Percentiles rank a stretch among this genome's conserved stretches.
Evolutionary conservation across 30 jellyfish, hydroid and myxozoan species (phyloP).

Genomic region (Turritopsis rubra): DNA sequence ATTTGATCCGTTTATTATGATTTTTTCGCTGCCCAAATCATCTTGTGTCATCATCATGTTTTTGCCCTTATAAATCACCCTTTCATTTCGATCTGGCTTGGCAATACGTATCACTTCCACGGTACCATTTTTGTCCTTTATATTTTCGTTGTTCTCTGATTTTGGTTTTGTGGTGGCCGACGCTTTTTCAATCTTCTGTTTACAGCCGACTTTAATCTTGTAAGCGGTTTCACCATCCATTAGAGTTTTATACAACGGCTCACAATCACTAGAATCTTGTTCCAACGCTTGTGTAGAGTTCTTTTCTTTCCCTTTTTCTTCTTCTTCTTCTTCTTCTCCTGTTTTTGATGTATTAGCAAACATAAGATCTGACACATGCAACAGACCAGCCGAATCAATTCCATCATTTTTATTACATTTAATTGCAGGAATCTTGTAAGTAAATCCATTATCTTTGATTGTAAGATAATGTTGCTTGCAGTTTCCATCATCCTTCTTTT

Average conservation of each 20-base stretch:
- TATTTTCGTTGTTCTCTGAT: background rate
- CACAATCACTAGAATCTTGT: conserved; percentile 1
- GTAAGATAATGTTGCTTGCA: conserved; percentile 18
- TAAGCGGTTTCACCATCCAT: conserved; percentile 24
- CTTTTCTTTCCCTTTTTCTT: background rate
- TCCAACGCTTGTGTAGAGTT: background rate
- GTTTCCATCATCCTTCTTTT: background rate
- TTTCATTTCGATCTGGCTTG: conserved; percentile 5
- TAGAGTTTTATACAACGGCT: conserved; percentile 18
- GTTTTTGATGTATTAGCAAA: background rate
- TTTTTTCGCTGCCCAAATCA: conserved; percentile 21
- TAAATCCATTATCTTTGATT: conserved; percentile 12
- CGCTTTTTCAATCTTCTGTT: background rate
- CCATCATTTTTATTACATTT: conserved; percentile 8
- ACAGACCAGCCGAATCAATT: conserved; percentile 1
- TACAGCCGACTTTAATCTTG: conserved; percentile 28
- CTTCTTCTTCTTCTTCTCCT: background rate
- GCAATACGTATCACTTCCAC: background rate
- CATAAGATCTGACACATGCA: background rate
- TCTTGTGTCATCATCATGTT: conserved; percentile 25
- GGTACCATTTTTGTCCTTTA: background rate
- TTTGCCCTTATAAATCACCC: conserved; percentile 13
- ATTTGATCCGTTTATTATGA: conserved; percentile 12
- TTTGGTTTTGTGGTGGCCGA: background rate
- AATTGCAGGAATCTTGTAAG: conserved; percentile 22